Base-by-base conservation (phyloP, 2,888 invertebrate species). In the Branchellion lobata region DNA sequence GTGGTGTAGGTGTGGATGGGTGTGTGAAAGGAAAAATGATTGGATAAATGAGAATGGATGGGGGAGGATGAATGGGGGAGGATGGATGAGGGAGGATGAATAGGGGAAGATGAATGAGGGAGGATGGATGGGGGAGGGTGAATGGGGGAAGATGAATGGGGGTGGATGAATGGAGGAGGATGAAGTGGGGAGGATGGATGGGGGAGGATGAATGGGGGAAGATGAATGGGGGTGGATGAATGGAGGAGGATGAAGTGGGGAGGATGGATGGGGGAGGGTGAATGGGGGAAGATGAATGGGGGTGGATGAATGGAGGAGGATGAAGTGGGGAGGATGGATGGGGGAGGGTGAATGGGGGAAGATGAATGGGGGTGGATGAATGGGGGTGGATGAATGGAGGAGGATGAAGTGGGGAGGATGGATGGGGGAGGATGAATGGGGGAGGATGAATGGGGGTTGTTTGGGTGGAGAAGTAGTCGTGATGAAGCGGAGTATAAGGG, bases 101-200 rank as follows among this genome's bases (percentile, higher is more conserved):
- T 5, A 11, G 1, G 33, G 18, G n/a, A 18, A 3, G 1, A 31
- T 21, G 65, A 65, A 68, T 68, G 78, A 68, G 31, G 34, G 33
- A 65, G 78, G 34, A 65, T 65, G 85, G 79, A 82, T 86, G 3
- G 85, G 85, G 79, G 84, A 84, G 65, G 34, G 34, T 68, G 78
- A 34, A 65, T 65, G 34, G 61, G 61, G 61, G 61, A 36, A 78
- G 61, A n/a, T n/a, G n/a, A 18, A 24, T 31, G 11, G 21, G 29
- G 29, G n/a, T 71, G 29, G 71, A 8, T 8, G 31, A 8, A 29
- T 11, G 24, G 65, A 65, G 3, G 24, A 29, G 65, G 29, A 29
- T 11, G 65, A n/a, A 21, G n/a, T 11, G 3, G 65, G 8, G 51
- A 14, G n/a, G 3, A 21, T 11, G 3, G 65, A 29, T 29, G 29